A percentile compares a stretch with the other conserved stretches of the same genome.
These are phyloP conservation scores for Siniperca obscura DNA, from an alignment of 2,797 vertebrate genomes.

Conservation along the genomic window DNA sequence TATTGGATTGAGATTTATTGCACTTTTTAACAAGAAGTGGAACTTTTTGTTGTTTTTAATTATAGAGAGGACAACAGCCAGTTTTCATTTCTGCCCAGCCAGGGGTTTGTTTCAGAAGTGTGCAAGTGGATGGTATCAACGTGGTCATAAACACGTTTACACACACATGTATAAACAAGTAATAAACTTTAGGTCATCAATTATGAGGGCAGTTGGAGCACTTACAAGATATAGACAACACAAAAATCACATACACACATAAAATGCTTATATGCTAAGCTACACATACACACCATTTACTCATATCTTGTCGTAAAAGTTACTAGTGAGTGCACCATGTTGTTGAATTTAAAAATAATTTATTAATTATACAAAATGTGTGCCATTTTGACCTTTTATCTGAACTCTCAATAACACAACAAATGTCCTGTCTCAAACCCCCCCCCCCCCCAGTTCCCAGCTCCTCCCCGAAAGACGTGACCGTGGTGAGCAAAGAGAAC, in stretches of 20 bases:
- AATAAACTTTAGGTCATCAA: background rate
- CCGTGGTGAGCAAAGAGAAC: constrained; percentile 98
- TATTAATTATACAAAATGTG: background rate
- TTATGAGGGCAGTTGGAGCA: background rate
- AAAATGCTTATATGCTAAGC: background rate
- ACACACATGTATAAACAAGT: background rate
- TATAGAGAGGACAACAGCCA: background rate
- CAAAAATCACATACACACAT: background rate
- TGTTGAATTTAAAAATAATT: background rate
- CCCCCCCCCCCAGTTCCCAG: constrained; percentile 87
- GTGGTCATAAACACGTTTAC: constrained; percentile 7
- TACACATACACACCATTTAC: background rate
- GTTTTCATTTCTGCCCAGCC: constrained; percentile 30
- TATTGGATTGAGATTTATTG: constrained; percentile 28
- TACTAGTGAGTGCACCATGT: background rate
- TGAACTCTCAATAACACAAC: constrained; percentile 1
- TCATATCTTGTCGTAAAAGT: background rate
- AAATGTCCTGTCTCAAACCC: constrained; percentile 19
- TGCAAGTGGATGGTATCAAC: constrained; percentile 5
- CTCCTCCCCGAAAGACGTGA: constrained; percentile 98
- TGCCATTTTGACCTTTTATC: background rate
- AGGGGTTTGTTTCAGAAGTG: constrained; percentile 32
- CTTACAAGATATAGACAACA: background rate
- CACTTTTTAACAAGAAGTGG: background rate
- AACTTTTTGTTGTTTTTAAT: constrained; percentile 1